Conservation (phyloP, 2,888 invertebrate species). For the Eupelmus urozonus region DNA sequence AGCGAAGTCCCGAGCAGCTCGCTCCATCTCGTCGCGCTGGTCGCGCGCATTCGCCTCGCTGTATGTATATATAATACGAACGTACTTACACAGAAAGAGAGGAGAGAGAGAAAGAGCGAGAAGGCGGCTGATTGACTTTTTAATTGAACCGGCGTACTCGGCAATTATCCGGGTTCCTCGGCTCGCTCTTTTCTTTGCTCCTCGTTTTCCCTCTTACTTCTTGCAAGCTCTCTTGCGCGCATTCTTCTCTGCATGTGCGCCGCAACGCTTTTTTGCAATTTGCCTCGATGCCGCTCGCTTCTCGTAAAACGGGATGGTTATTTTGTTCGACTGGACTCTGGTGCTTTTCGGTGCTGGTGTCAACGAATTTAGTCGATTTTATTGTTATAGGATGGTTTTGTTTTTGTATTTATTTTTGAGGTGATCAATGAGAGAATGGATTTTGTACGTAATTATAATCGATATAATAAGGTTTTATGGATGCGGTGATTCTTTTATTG, state of each 20-base stretch:
- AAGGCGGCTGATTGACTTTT: conserved; percentile 74
- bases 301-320: conserved; percentile 8
- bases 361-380: no score
- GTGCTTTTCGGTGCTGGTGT: no score
- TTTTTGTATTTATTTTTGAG: no score
- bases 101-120: neutral
- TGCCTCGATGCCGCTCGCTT: neutral
- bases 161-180: conserved; percentile 69
- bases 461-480: no score
- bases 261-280: conserved; percentile 40
- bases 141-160: conserved; percentile 73
- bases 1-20: conserved; percentile 12
- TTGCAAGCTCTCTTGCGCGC: conserved; percentile 4
- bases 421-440: no score
- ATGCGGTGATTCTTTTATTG: no score
- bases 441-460: no score
- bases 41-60: neutral
- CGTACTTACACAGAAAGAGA: neutral
- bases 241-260: conserved; percentile 11
- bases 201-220: conserved; percentile 49
- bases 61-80: neutral
- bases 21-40: neutral
- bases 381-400: no score
- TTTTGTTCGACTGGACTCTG: no score
- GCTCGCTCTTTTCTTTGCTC: conserved; percentile 60